Conservation (phyloP, 2,888 invertebrate genomes). For the Epirrita christyi region DNA sequence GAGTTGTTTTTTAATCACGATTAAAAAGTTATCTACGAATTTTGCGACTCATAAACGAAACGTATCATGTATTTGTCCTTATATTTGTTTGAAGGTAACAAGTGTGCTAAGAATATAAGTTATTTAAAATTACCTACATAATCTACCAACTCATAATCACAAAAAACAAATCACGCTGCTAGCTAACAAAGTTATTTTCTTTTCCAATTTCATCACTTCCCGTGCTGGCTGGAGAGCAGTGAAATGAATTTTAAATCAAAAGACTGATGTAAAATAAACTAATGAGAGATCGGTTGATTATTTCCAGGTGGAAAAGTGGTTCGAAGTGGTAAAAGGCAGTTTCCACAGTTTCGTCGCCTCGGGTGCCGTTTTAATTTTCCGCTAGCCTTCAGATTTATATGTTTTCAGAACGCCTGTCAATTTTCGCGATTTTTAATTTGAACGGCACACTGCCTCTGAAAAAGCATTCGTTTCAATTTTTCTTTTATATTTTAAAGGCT, state of each 20-base stretch:
- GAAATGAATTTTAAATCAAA: conserved; percentile 47
- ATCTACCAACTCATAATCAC: too few species aligned
- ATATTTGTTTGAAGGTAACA: too few species aligned
- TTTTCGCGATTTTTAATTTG: conserved; percentile 78
- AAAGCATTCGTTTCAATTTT: conserved; percentile 59
- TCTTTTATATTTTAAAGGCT: conserved; percentile 40
- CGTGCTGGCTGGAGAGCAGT: conserved; percentile 19
- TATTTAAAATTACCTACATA: too few species aligned
- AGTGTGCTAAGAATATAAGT: too few species aligned
- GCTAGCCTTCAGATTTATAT: conserved; percentile 79
- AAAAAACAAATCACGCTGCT: neutral
- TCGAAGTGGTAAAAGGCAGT: conserved; percentile 50
- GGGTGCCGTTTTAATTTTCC: conserved; percentile 80
- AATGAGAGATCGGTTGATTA: conserved; percentile 60
- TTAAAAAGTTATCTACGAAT: neutral
- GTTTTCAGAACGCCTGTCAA: conserved; percentile 75
- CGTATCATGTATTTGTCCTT: too few species aligned
- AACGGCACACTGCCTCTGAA: conserved; percentile 67
- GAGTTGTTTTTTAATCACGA: neutral
- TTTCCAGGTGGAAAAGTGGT: conserved; percentile 41
- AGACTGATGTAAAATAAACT: conserved; percentile 41
- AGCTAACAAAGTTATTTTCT: conserved; percentile 8
- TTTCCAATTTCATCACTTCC: conserved; percentile 7
- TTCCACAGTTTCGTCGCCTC: conserved; percentile 53
- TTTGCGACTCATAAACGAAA: too few species aligned